A percentile compares a stretch with the other conserved stretches of the same genome.
phyloP scores from a whole-genome alignment of 2,113 vertebrate species.

The Vombatus ursinus region DNA sequence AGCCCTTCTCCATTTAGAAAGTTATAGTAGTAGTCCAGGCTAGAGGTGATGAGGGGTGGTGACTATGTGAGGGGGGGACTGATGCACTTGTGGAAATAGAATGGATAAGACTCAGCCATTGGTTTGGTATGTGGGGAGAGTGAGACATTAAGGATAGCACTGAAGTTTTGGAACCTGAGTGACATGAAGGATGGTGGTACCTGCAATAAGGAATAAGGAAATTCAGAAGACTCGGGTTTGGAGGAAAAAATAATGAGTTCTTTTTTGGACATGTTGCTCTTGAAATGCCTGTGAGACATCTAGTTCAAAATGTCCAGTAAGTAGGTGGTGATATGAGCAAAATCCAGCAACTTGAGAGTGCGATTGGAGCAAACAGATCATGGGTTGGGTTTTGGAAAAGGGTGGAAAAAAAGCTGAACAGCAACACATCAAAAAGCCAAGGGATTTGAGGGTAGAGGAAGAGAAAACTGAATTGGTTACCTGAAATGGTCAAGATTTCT shows the following conservation, averaged over 20 bases:
- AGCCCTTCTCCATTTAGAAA: not conserved
- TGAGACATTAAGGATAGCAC: not conserved
- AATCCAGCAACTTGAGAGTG: too few species aligned
- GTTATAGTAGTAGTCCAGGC: not conserved
- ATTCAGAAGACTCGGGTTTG: not conserved
- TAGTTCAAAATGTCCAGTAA: not conserved
- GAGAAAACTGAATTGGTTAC: too few species aligned
- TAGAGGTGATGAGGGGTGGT: not conserved
- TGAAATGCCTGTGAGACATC: not conserved
- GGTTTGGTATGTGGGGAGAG: not conserved
- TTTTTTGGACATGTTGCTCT: not conserved
- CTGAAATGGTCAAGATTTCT: too few species aligned
- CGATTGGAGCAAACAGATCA: too few species aligned
- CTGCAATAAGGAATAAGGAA: not conserved
- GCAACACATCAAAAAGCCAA: too few species aligned
- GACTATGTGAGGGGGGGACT: not conserved
- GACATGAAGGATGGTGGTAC: not conserved
- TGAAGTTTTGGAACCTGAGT: too few species aligned
- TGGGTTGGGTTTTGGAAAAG: too few species aligned
- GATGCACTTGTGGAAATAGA: not conserved
- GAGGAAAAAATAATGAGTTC: not conserved
- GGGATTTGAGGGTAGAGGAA: too few species aligned
- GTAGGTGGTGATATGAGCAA: too few species aligned
- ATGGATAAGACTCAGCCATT: not conserved
- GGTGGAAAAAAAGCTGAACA: too few species aligned